phyloP scores from a whole-genome alignment of 2,113 vertebrate genomes.

The Anhinga anhinga region DNA sequence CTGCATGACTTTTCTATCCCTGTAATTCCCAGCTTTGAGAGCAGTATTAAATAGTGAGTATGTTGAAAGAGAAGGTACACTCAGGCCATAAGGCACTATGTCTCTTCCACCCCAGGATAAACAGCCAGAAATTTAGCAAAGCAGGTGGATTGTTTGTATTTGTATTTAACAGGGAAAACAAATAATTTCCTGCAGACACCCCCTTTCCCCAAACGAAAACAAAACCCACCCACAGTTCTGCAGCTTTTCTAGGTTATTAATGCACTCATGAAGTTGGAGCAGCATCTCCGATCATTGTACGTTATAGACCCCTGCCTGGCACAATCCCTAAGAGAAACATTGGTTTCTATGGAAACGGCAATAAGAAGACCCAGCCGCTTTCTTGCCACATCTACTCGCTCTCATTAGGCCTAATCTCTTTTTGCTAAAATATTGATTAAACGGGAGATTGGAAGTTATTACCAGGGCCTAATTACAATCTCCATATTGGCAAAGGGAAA shows the following conservation, averaged over 20 bases:
- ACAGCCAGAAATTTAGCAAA: neutral
- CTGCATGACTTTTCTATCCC: conserved; percentile 10
- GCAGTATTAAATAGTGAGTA: neutral
- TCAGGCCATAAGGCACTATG: fast-evolving
- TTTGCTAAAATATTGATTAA: conserved; percentile 93
- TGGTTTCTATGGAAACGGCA: conserved; percentile 83
- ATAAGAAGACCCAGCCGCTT: conserved; percentile 72
- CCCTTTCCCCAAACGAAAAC: neutral
- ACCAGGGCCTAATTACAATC: conserved; percentile 90
- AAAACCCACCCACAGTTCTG: neutral
- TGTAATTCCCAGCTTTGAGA: conserved; percentile 23
- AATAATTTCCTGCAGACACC: neutral
- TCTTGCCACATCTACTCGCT: conserved; percentile 71
- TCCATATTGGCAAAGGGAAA: conserved; percentile 87
- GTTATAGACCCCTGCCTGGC: conserved; percentile 59
- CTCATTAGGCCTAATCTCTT: conserved; percentile 83
- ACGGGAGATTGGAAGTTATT: conserved; percentile 89
- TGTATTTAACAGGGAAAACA: neutral
- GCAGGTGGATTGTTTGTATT: neutral
- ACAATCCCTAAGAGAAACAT: conserved; percentile 74
- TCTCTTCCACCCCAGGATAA: neutral
- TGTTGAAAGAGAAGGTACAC: neutral
- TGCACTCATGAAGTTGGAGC: conserved; percentile 56
- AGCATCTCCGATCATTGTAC: conserved; percentile 58
- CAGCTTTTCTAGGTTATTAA: conserved; percentile 25